phyloP scores from a whole-genome alignment of 2,797 vertebrate genomes.

The Anguilla pacifica region DNA sequence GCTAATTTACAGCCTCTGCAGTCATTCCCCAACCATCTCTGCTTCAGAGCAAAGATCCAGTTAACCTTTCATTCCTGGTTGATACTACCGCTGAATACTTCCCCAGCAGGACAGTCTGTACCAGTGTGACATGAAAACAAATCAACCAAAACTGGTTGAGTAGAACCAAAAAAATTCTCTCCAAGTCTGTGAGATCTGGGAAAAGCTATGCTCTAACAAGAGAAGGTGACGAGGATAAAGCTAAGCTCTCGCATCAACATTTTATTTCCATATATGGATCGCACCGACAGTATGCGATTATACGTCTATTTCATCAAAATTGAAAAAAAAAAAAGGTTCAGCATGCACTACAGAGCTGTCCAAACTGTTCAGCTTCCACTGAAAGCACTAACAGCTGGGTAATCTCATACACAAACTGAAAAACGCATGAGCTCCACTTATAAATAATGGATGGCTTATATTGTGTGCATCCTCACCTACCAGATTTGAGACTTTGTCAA shows the following conservation, averaged over 20 bases:
- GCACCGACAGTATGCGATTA: background rate
- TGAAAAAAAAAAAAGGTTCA: background rate
- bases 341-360: background rate
- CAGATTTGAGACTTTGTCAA: background rate
- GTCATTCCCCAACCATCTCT: background rate
- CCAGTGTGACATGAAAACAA: background rate
- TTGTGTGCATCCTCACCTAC: background rate
- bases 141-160: background rate
- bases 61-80: background rate
- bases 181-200: background rate
- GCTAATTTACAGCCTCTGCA: background rate
- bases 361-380: background rate
- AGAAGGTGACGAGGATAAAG: background rate
- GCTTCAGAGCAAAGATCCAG: background rate
- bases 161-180: background rate
- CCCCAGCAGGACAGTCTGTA: background rate
- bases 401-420: slow-evolving; percentile 14
- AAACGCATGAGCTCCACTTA: background rate
- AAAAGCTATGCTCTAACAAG: background rate
- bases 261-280: background rate
- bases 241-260: background rate
- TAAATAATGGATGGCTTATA: slow-evolving; percentile 6
- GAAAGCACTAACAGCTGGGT: slow-evolving; percentile 4
- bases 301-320: background rate
- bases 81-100: background rate